Evolutionary conservation across 92 coral and sea anemone genomes (phyloP), one percentile per base, ranked within the genome.

Genomic region (Desmophyllum pertusum): DNA sequence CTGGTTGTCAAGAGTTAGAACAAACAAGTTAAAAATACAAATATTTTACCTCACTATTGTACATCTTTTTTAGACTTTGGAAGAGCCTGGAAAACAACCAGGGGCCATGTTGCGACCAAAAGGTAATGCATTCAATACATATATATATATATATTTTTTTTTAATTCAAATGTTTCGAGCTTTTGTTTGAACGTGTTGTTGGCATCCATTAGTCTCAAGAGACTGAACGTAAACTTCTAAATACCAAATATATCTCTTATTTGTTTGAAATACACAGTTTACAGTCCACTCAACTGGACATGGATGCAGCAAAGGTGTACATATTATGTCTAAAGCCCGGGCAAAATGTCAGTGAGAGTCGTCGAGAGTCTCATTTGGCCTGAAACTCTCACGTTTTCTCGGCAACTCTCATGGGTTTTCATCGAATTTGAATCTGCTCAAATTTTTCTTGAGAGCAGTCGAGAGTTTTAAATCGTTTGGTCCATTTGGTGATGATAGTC

Each of bases 21-120:
- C 18, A 5, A 48, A 3, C 19, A 48, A 48, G n/a, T 14, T 48
- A 48, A 48, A 48, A 3, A 4, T 35, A 21, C 0, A 6, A 27
- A 19, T 14, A 1, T 27, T 31, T 4, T 30, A 13, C 0, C 14
- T 73, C 23, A 29, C 3, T 9, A 13, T 14, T 27, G 10, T 42
- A 29, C 46, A 4, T 14, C 41, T 45, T 43, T 8, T n/a, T 23
- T 6, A 73, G 77, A 19, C 29, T 30, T 8, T 35, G 41, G 13
- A 0, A 35, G 6, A 50, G 48, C 35, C 65, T 65, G 84, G 65
- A 25, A 52, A 80, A n/a, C 73, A 45, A 7, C 84, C 84, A 67
- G 84, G 62, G 5, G 51, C 50, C 25, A 35, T 65, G 14, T 66
- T 80, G 18, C 23, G 66, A 35, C 65, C 13, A 45, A 66, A 33